phyloP scores from a whole-genome alignment of 1,140 invertebrate genomes.

The Nixonia krombeini region DNA sequence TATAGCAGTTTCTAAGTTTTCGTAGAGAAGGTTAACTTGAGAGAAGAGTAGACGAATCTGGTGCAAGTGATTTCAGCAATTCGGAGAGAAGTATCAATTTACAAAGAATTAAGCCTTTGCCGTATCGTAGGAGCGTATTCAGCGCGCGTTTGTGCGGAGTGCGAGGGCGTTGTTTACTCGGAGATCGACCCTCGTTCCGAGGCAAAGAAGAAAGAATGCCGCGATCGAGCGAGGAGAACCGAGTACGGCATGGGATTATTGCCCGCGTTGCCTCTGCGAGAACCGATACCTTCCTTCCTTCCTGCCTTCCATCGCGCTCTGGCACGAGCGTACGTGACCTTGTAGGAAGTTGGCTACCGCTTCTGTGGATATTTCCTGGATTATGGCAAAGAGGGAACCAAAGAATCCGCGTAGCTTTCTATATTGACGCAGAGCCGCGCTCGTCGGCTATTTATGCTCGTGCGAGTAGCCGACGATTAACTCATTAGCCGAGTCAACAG shows the following conservation, averaged over 20 bases:
- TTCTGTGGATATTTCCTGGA: slow-evolving; percentile 45
- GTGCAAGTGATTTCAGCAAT: not conserved
- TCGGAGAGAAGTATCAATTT: slow-evolving; percentile 6
- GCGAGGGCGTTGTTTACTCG: slow-evolving; percentile 45
- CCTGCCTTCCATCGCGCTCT: slow-evolving; percentile 26
- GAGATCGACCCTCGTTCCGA: slow-evolving; percentile 32
- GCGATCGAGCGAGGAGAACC: not conserved
- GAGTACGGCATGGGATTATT: slow-evolving; percentile 36
- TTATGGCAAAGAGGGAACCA: slow-evolving; percentile 22
- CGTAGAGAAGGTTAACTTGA: not conserved
- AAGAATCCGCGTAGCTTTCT: slow-evolving; percentile 5
- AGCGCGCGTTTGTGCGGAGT: slow-evolving; percentile 13
- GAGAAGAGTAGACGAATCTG: not conserved
- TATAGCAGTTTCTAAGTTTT: too few species aligned
- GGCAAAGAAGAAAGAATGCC: slow-evolving; percentile 20
- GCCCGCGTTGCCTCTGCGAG: slow-evolving; percentile 29
- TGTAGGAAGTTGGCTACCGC: slow-evolving; percentile 56
- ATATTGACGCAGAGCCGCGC: not conserved
- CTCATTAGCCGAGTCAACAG: slow-evolving; percentile 3
- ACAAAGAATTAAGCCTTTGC: slow-evolving; percentile 4
- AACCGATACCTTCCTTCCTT: slow-evolving; percentile 24
- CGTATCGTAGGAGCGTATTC: slow-evolving; percentile 13
- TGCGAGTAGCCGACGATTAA: not conserved
- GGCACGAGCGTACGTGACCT: slow-evolving; percentile 51
- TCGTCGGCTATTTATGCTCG: not conserved